Conservation (phyloP, 2,797 vertebrate genomes). For the Salarias fasciatus region DNA sequence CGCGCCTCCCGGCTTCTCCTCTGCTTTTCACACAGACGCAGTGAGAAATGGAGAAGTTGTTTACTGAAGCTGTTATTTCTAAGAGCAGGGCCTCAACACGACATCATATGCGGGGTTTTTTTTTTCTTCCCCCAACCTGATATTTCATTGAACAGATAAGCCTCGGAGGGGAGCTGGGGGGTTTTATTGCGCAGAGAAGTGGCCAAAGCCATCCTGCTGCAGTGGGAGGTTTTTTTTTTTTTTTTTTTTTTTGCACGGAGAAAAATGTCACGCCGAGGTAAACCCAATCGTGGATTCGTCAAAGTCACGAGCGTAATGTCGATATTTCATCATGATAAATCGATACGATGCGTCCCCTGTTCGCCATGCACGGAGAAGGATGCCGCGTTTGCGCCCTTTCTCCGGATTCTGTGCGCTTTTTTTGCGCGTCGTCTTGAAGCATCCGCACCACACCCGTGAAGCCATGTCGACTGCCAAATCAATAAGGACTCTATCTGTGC, state of each 20-base stretch:
- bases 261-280: conserved; percentile 57
- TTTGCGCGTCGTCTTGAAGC: conserved; percentile 67
- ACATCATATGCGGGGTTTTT: too few species aligned
- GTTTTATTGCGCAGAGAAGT: conserved; percentile 59
- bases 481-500: conserved; percentile 62
- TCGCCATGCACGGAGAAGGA: background rate
- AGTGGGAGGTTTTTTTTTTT: conserved; percentile 83
- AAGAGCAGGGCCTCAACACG: conserved; percentile 4
- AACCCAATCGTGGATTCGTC: conserved; percentile 32
- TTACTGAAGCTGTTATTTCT: conserved; percentile 17
- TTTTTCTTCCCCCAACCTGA: background rate
- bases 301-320: conserved; percentile 19
- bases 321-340: conserved; percentile 4
- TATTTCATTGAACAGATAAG: conserved; percentile 5
- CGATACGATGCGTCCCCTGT: background rate
- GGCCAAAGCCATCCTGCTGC: conserved; percentile 79
- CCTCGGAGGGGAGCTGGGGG: conserved; percentile 18
- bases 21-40: background rate
- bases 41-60: conserved; percentile 18
- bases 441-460: conserved; percentile 86
- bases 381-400: background rate
- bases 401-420: conserved; percentile 51
- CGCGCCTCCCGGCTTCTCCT: conserved; percentile 16
- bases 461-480: conserved; percentile 79
- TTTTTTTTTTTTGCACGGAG: conserved; percentile 52